phyloP scores from a whole-genome alignment of 2,797 vertebrate species.

The Tokudaia muenninki region DNA sequence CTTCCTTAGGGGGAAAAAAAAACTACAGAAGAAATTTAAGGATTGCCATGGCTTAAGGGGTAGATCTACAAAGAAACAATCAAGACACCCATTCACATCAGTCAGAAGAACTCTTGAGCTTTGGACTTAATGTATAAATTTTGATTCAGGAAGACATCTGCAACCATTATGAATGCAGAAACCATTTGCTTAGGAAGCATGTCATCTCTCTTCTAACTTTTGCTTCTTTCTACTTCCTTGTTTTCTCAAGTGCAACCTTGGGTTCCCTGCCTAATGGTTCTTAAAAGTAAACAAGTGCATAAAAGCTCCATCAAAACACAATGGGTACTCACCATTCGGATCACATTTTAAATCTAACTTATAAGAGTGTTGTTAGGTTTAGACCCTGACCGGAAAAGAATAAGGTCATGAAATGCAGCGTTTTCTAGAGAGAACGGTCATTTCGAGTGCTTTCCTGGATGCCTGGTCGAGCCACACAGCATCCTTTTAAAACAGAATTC shows the following conservation, averaged over 20 bases:
- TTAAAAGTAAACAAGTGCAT: not conserved
- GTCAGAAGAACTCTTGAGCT: not conserved
- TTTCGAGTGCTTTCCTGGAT: not conserved
- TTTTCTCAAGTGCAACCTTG: not conserved
- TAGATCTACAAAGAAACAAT: not conserved
- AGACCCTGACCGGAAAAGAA: not conserved
- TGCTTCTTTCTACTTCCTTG: not conserved
- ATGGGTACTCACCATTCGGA: not conserved
- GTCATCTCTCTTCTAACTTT: not conserved
- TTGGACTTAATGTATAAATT: not conserved
- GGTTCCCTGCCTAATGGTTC: not conserved
- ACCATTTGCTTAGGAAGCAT: conserved; percentile 10
- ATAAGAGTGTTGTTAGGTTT: conserved; percentile 8
- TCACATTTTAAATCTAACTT: conserved; percentile 32
- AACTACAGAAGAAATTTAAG: not conserved
- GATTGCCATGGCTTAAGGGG: not conserved
- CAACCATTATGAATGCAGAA: not conserved
- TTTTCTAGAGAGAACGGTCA: not conserved
- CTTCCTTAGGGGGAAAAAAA: not conserved
- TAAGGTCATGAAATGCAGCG: not conserved
- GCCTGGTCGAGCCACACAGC: not conserved
- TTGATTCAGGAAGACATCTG: not conserved
- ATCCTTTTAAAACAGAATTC: conserved; percentile 25
- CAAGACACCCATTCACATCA: not conserved
- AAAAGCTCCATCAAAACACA: not conserved